Evolutionary conservation across 1,140 invertebrate genomes (phyloP).

Genomic region (Centruroides sculpturatus): DNA sequence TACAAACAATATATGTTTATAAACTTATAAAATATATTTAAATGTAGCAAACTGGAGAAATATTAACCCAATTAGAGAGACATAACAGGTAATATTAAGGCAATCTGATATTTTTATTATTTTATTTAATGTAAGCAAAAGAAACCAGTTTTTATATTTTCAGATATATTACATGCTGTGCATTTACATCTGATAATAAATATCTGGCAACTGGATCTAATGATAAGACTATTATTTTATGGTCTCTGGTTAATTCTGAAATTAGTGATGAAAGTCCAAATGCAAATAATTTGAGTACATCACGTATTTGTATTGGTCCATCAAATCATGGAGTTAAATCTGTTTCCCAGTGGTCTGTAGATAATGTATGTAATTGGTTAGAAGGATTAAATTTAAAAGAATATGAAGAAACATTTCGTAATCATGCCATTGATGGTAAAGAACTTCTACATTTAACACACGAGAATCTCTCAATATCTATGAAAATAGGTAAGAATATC

Average conservation of each 20-base stretch:
- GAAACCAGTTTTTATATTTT: constrained; percentile 2
- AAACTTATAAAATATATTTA: not conserved
- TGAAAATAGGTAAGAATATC: constrained; percentile 36
- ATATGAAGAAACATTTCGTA: constrained; percentile 34
- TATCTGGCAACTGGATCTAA: constrained; percentile 52
- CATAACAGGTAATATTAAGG: constrained; percentile 22
- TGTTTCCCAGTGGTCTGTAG: constrained; percentile 37
- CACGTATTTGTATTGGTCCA: too few relatives aligned
- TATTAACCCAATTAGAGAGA: constrained; percentile 24
- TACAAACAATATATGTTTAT: not conserved
- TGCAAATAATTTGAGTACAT: constrained; percentile 20
- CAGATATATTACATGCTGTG: constrained; percentile 52
- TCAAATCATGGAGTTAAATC: constrained; percentile 23
- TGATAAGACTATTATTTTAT: constrained; percentile 50
- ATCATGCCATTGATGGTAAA: constrained; percentile 39
- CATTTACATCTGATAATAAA: constrained; percentile 45
- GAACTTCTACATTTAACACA: constrained; percentile 40
- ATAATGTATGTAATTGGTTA: constrained; percentile 47
- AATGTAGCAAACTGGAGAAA: constrained; percentile 19
- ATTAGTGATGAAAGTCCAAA: constrained; percentile 27
- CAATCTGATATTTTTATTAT: too few relatives aligned
- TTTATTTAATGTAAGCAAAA: too few relatives aligned
- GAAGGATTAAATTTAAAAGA: constrained; percentile 38
- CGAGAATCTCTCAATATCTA: constrained; percentile 33
- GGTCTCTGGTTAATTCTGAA: constrained; percentile 31